A percentile compares a stretch with the other conserved stretches of the same genome.
Evolutionary conservation across 2,797 vertebrate genomes (phyloP).

Genomic region (Chanos chanos): DNA sequence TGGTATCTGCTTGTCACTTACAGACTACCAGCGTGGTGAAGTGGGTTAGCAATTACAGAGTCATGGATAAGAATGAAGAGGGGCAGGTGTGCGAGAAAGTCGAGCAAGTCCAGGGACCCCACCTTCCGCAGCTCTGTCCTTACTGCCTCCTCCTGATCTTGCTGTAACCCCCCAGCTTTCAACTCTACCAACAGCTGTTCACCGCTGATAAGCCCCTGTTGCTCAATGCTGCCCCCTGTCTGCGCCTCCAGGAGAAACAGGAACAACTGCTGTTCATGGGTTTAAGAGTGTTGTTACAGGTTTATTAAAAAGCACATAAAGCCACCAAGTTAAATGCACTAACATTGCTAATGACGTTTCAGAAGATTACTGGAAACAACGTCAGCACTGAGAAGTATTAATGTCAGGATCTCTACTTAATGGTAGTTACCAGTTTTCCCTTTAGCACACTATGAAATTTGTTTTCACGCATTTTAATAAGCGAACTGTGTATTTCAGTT

Average conservation of each 20-base stretch:
- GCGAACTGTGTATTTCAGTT: no score
- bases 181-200: slow-evolving; percentile 69
- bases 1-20: slow-evolving; percentile 40
- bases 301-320: no score
- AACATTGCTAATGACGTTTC: no score
- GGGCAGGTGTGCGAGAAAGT: slow-evolving; percentile 70
- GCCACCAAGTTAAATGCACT: no score
- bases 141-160: slow-evolving; percentile 53
- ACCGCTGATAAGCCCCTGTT: slow-evolving; percentile 56
- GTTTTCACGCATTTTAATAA: no score
- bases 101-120: slow-evolving; percentile 62
- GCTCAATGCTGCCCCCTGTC: slow-evolving; percentile 38
- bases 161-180: slow-evolving; percentile 64
- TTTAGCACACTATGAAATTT: no score
- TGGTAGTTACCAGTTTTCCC: no score
- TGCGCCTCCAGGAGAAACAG: slow-evolving; percentile 72
- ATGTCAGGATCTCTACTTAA: no score
- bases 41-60: slow-evolving; percentile 61
- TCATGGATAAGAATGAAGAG: slow-evolving; percentile 72
- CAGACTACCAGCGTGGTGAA: slow-evolving; percentile 56
- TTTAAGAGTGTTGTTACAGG: no score
- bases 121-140: slow-evolving; percentile 51
- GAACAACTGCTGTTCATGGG: slow-evolving; percentile 71
- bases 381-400: no score
- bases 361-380: no score